Base-by-base conservation (phyloP, 2,888 invertebrate genomes). In the Julus scandinavius region DNA sequence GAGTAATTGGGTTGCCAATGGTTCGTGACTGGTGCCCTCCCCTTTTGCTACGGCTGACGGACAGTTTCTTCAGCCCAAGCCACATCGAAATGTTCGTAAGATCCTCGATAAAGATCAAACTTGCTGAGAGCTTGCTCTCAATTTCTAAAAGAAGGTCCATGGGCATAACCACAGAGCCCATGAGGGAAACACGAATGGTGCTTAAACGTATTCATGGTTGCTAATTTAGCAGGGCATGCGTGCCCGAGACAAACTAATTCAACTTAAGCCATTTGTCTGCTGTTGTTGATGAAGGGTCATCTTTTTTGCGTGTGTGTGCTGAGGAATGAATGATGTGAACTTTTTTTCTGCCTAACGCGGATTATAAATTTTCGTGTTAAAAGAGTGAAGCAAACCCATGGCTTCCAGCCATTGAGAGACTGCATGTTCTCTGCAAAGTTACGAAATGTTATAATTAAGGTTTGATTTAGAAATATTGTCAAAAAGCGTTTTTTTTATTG, bases 1-100 rank as follows among this genome's bases (percentile, higher is more conserved):
- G 72, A 72, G 72, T 72, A 72, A 72, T 72, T 72, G 72, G 72
- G 72, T 72, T 72, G 72, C 72, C 72, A 72, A 72, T 72, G 72
- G 72, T 72, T 72, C 72, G 72, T 72, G 72, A 72, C 72, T 72
- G 72, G 72, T 72, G 72, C 72, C 72, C 72, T 72, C 72, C 72
- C 72, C 72, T 20, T 72, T 72, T 72, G 72, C 72, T 29, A 5
- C 72, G 72, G 20, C 72, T 72, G 72, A 72, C 72, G 72, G 72
- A 29, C 72, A 72, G 29, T 72, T 72, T 45, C 9, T 9, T 20
- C 29, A 2, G 9, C 29, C 29, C 4, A 29, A 29, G 72, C 72
- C 72, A 72, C 72, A 29, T 72, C 72, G 29, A 72, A 72, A 72
- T 29, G 58, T 63, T 63, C n/a, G n/a, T 63, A n/a, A n/a, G n/a